Evolutionary conservation across 1,140 invertebrate genomes (phyloP).

Genomic region (Danaus melanippus): DNA sequence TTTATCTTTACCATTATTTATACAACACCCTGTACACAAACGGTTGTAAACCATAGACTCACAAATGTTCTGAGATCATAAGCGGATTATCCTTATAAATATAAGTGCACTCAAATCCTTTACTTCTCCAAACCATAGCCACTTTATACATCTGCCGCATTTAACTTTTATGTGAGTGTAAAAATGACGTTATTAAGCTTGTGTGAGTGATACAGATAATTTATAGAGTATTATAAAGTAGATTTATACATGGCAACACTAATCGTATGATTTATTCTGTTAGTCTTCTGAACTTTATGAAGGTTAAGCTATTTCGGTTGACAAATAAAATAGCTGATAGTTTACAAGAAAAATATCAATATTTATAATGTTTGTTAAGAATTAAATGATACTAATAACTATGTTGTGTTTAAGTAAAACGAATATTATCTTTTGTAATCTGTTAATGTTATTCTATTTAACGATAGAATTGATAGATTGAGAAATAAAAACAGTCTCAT

Average conservation of each 20-base stretch:
- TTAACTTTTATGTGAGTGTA: constrained; percentile 11
- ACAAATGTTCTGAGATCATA: constrained; percentile 36
- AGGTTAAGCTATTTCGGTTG: constrained; percentile 7
- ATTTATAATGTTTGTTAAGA: too few relatives aligned
- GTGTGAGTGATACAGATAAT: constrained; percentile 18
- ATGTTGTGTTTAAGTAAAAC: too few relatives aligned
- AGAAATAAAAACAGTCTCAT: too few relatives aligned
- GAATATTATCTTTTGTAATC: too few relatives aligned
- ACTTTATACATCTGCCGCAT: constrained; percentile 7
- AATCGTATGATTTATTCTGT: constrained; percentile 34
- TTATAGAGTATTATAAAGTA: constrained; percentile 34
- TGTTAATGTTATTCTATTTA: too few relatives aligned
- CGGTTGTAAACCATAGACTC: constrained; percentile 30
- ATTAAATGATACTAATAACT: too few relatives aligned
- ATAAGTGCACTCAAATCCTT: constrained; percentile 43
- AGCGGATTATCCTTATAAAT: constrained; percentile 63
- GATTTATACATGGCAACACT: constrained; percentile 31
- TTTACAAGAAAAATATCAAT: too few relatives aligned
- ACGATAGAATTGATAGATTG: too few relatives aligned
- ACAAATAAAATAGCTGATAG: too few relatives aligned
- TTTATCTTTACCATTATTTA: too few relatives aligned
- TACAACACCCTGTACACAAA: constrained; percentile 26
- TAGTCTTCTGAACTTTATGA: constrained; percentile 11
- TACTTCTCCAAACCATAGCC: constrained; percentile 4
- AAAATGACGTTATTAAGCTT: constrained; percentile 3